A percentile compares a stretch with the other conserved stretches of the same genome.
These are phyloP conservation scores for Leucoptera coffeella DNA, from an alignment of 2,888 invertebrate species.

Conservation along the genomic window DNA sequence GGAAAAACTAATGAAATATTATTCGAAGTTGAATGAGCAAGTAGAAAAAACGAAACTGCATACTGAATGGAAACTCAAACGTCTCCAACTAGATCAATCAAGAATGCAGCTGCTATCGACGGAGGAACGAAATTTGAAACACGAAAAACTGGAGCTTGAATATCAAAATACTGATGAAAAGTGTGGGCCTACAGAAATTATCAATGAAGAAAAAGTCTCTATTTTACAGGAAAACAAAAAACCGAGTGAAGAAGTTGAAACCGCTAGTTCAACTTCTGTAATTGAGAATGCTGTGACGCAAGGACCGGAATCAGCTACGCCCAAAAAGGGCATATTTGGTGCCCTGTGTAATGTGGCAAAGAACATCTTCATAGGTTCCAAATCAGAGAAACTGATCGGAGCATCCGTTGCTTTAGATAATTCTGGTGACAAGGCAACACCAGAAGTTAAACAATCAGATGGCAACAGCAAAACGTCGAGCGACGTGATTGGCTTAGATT, in stretches of 20 bases:
- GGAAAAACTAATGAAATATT: constrained; percentile 56
- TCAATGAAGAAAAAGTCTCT: constrained; percentile 24
- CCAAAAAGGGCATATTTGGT: constrained; percentile 15
- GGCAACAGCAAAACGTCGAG: constrained; percentile 19
- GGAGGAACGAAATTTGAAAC: constrained; percentile 45
- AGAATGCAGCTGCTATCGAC: constrained; percentile 39
- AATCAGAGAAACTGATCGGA: constrained; percentile 15
- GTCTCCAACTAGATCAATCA: constrained; percentile 33
- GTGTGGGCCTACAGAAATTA: no score
- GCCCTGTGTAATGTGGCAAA: constrained; percentile 30
- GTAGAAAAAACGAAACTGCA: constrained; percentile 51
- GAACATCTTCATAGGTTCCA: constrained; percentile 22
- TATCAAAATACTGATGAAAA: no score
- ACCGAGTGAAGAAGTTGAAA: background rate
- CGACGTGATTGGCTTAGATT: constrained; percentile 21
- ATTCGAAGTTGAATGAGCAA: constrained; percentile 55
- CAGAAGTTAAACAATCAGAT: constrained; percentile 10
- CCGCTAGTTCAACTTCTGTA: constrained; percentile 1
- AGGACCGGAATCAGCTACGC: constrained; percentile 8
- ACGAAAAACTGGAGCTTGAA: constrained; percentile 45
- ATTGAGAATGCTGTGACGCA: constrained; percentile 9
- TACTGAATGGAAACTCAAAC: constrained; percentile 52
- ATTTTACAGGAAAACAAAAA: constrained; percentile 13
- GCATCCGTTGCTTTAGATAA: constrained; percentile 23
- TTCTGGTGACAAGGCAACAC: constrained; percentile 25